Conservation (phyloP, 2,888 invertebrate species). For the Chouioia cunea region DNA sequence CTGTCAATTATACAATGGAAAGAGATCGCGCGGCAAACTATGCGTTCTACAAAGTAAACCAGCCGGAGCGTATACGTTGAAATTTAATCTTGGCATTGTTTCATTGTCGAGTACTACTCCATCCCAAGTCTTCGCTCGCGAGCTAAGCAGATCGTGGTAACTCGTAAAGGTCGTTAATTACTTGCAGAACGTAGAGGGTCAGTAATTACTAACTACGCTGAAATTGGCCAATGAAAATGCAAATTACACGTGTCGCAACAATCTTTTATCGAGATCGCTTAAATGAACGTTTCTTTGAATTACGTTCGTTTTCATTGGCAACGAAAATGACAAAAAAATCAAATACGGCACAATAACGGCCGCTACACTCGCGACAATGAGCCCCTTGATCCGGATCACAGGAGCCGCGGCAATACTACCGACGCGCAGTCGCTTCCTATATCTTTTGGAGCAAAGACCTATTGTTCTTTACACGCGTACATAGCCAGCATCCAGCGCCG, state of each 20-base stretch:
- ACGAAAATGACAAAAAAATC: no score
- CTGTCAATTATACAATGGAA: constrained; percentile 30
- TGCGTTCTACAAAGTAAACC: constrained; percentile 22
- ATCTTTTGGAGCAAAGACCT: neutral
- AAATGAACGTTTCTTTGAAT: no score
- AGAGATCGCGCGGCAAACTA: constrained; percentile 1
- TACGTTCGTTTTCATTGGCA: no score
- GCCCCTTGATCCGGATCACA: constrained; percentile 36
- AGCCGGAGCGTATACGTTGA: neutral
- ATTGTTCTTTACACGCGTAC: constrained; percentile 15
- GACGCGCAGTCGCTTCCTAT: neutral
- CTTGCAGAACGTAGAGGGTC: constrained; percentile 21
- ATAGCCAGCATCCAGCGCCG: neutral
- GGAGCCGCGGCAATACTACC: constrained; percentile 7
- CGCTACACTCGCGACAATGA: constrained; percentile 15
- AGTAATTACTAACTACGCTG: no score
- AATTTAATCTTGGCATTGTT: constrained; percentile 49
- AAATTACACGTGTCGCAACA: no score
- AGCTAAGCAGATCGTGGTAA: neutral
- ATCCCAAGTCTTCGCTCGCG: neutral
- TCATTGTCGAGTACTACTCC: constrained; percentile 30
- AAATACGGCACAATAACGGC: constrained; percentile 1
- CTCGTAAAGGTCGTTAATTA: constrained; percentile 46
- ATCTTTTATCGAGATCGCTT: no score
- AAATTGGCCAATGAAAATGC: no score